These are phyloP conservation scores for Proctacanthus coquilletti DNA, from an alignment of 1,140 invertebrate species.

Conservation along the genomic window DNA sequence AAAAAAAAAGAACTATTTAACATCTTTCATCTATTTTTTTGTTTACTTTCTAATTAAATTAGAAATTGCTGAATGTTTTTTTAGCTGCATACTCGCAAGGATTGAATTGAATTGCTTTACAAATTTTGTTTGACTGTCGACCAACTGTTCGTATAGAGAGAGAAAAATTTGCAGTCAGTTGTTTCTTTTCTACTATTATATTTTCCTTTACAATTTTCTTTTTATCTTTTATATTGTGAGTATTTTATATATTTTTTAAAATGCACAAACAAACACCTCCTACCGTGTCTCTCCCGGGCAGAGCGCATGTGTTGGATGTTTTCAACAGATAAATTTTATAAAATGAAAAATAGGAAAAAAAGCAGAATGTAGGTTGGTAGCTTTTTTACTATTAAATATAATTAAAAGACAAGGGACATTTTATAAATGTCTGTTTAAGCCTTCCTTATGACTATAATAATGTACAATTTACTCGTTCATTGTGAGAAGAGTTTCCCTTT, in stretches of 20 bases:
- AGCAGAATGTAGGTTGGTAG: slow-evolving; percentile 13
- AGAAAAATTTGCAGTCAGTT: no score
- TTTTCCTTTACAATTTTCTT: slow-evolving; percentile 1
- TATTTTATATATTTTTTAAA: not conserved
- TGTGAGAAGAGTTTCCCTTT: slow-evolving; percentile 30
- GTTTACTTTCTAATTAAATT: no score
- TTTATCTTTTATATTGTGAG: not conserved
- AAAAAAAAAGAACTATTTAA: not conserved
- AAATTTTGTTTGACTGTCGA: no score
- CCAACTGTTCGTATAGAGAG: no score
- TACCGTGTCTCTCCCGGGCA: slow-evolving; percentile 29
- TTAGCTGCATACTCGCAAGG: no score
- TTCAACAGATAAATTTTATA: not conserved
- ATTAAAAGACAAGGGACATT: no score
- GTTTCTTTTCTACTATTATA: not conserved
- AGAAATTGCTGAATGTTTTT: no score
- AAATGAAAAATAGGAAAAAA: slow-evolving; percentile 4
- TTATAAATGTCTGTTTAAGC: no score
- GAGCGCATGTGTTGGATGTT: slow-evolving; percentile 33
- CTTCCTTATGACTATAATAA: not conserved
- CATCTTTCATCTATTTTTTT: not conserved
- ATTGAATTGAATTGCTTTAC: no score
- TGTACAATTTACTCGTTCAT: slow-evolving; percentile 9
- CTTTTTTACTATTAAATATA: slow-evolving; percentile 23
- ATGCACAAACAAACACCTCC: not conserved